These are phyloP conservation scores for Sogatella furcifera DNA, from an alignment of 1,140 invertebrate species.

Conservation along the genomic window DNA sequence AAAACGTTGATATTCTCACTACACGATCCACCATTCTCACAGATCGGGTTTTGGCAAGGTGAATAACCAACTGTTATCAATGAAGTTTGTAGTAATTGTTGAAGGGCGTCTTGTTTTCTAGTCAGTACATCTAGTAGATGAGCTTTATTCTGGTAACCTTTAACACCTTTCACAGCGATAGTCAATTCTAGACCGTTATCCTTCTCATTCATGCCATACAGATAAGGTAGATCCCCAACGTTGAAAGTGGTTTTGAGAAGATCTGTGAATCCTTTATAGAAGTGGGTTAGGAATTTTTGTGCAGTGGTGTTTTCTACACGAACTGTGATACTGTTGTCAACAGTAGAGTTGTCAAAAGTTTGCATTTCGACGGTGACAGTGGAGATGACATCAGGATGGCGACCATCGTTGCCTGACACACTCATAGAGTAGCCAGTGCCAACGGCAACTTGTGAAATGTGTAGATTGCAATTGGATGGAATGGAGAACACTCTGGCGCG, in stretches of 20 bases:
- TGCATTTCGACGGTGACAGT: slow-evolving; percentile 72
- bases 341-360: slow-evolving; percentile 64
- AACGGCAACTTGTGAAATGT: slow-evolving; percentile 52
- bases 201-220: slow-evolving; percentile 63
- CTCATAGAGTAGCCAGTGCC: slow-evolving; percentile 56
- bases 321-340: slow-evolving; percentile 72
- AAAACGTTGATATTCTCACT: slow-evolving; percentile 57
- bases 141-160: slow-evolving; percentile 45
- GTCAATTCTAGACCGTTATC: slow-evolving; percentile 54
- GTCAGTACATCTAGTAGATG: slow-evolving; percentile 49
- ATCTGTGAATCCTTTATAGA: slow-evolving; percentile 62
- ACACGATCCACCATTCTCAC: slow-evolving; percentile 67
- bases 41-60: slow-evolving; percentile 54
- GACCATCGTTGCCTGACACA: slow-evolving; percentile 80
- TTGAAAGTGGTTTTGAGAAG: slow-evolving; percentile 51
- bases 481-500: slow-evolving; percentile 53
- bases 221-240: slow-evolving; percentile 47
- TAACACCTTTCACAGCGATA: slow-evolving; percentile 44
- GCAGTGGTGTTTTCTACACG: slow-evolving; percentile 60
- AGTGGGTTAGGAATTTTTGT: slow-evolving; percentile 56
- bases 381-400: slow-evolving; percentile 71
- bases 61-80: slow-evolving; percentile 54
- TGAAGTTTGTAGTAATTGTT: slow-evolving; percentile 45
- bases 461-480: slow-evolving; percentile 64
- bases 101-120: slow-evolving; percentile 49